phyloP scores from a whole-genome alignment of 2,797 vertebrate genomes.

The Poliocrania exsul region DNA sequence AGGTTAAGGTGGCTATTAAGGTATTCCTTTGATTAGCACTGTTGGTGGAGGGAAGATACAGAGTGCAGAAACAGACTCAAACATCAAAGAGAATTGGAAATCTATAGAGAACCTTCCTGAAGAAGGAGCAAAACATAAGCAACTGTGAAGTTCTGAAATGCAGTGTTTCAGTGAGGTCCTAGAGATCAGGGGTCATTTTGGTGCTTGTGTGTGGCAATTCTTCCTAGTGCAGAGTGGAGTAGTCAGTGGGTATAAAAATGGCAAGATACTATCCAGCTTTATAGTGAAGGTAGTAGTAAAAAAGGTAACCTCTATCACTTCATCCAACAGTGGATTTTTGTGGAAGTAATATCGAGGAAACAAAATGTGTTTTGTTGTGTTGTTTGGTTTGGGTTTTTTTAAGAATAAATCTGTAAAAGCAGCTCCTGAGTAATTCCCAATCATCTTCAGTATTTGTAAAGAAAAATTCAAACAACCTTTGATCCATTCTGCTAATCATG shows the following conservation, averaged over 20 bases:
- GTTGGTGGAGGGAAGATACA: neutral
- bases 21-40: neutral
- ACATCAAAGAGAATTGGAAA: conserved; percentile 9
- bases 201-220: neutral
- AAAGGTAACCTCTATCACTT: neutral
- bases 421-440: neutral
- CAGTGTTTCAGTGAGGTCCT: neutral
- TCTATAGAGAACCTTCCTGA: neutral
- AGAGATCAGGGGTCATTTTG: neutral
- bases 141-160: neutral
- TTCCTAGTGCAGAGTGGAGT: neutral
- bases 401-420: neutral
- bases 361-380: neutral
- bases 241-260: neutral
- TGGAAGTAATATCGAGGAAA: neutral
- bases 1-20: neutral
- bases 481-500: neutral
- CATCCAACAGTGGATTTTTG: neutral
- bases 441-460: neutral
- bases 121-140: neutral
- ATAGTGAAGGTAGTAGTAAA: neutral
- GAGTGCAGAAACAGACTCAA: neutral
- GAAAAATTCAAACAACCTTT: neutral
- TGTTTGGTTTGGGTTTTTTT: neutral
- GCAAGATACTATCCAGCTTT: neutral